Evolutionary conservation across 2,113 vertebrate species (phyloP), one percentile per base, ranked within the genome.

Genomic region (Montifringilla adamsi): DNA sequence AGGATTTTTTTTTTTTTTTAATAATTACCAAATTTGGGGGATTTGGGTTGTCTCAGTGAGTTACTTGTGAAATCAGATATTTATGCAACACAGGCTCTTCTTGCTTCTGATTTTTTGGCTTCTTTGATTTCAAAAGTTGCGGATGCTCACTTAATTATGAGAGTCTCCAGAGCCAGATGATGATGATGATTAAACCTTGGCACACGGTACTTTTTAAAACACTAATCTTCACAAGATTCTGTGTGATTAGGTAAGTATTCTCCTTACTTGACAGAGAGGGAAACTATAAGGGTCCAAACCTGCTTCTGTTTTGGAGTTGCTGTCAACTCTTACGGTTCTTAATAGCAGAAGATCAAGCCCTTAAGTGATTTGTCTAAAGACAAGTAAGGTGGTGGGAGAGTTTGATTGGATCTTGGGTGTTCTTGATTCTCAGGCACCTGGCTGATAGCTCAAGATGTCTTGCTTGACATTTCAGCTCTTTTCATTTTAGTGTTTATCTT

Each of bases 401-500:
- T 85, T 64, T 90, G 87, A 94, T 89, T 94, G 89, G 78, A 64
- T 95, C 68, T 87, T 50, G 50, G 64, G 37, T 84, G 41, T 95
- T 95, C 35, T 84, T 72, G 37, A 79, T 92, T 79, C 77, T 21
- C 53, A 72, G 76, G 60, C 95, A 96, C 92, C 90, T 95, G 90
- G 63, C 84, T 96, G 75, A 85, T 87, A 85, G 81, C 93, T 94
- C 68, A 95, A 82, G 85, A 93, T 72, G 73, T 93, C 88, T 96
- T 92, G 58, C 93, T 96, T 97, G 95, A 97, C 92, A 94, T 94
- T 97, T 96, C 79, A 72, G 59, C 85, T 70, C 80, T 90, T 88
- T 94, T 76, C 79, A 70, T 67, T 85, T 93, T 44, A 72, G 58
- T 62, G 83, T 90, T 84, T 89, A 35, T 87, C 73, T 90, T 83